Percentiles rank a stretch among this genome's conserved stretches.
Evolutionary conservation across 2,888 invertebrate genomes (phyloP).

Genomic region (Pollenia angustigena): DNA sequence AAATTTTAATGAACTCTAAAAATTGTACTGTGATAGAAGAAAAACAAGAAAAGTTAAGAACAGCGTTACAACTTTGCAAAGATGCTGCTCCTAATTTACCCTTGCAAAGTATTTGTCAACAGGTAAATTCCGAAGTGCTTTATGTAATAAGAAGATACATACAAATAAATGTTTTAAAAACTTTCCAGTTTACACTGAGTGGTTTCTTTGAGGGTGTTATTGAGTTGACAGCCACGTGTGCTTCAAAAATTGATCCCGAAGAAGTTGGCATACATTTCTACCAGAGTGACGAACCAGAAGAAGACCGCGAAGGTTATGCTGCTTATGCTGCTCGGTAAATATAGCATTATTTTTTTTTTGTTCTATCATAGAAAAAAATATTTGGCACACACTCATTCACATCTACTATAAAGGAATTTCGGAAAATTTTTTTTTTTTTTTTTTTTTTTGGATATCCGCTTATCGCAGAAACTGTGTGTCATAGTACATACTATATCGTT

Average conservation of each 20-base stretch:
- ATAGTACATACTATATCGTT: no score
- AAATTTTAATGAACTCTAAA: conserved; percentile 93
- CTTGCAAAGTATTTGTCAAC: conserved; percentile 92
- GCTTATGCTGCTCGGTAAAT: conserved; percentile 87
- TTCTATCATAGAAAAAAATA: no score
- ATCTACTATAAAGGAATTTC: no score
- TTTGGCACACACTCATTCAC: no score
- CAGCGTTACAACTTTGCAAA: conserved; percentile 93
- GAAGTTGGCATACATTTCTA: conserved; percentile 95
- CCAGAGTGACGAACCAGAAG: conserved; percentile 91
- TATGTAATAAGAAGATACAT: no score
- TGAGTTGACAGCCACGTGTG: conserved; percentile 93
- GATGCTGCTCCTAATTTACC: conserved; percentile 95
- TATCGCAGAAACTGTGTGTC: no score
- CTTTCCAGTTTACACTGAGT: conserved; percentile 87
- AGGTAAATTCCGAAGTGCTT: conserved; percentile 80
- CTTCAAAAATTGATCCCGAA: conserved; percentile 94
- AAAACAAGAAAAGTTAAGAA: conserved; percentile 90
- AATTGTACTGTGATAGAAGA: conserved; percentile 90
- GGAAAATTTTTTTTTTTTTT: no score
- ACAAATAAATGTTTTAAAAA: no score
- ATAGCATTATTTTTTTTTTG: neutral
- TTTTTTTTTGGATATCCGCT: no score
- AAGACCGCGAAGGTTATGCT: conserved; percentile 92
- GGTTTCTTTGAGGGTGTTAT: conserved; percentile 95